Percentiles rank a stretch among this genome's conserved stretches.
phyloP scores from a whole-genome alignment of 2,113 vertebrate species.

The Boulengeromyrus knoepffleri region DNA sequence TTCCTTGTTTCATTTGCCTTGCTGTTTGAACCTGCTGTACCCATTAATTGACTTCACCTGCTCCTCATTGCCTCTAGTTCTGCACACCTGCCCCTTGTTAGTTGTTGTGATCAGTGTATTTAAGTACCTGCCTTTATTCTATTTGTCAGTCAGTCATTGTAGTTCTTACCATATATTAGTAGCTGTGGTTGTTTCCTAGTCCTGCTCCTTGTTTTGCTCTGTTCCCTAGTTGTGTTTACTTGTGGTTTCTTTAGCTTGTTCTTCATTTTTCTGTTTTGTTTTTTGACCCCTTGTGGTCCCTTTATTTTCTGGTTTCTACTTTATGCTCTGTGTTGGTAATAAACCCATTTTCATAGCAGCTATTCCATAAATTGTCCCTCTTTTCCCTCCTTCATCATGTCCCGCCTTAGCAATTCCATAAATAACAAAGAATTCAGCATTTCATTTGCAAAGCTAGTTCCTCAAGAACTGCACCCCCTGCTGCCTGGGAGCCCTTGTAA shows the following conservation, averaged over 20 bases:
- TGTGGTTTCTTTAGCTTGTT: not conserved
- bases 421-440: not conserved
- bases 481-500: not conserved
- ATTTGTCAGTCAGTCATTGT: not conserved
- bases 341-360: not conserved
- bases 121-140: too few species aligned
- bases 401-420: not conserved
- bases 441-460: not conserved
- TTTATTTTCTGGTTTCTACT: not conserved
- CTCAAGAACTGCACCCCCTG: not conserved
- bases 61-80: not conserved
- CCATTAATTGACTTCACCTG: not conserved
- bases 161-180: not conserved
- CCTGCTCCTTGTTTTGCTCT: not conserved
- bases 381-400: not conserved
- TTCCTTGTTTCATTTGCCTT: not conserved
- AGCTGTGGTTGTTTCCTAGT: not conserved
- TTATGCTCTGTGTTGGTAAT: not conserved
- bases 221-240: not conserved
- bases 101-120: too few species aligned
- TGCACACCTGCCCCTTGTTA: not conserved
- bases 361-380: not conserved
- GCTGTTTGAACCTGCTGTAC: not conserved
- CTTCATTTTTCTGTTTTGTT: not conserved
- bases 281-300: not conserved